Evolutionary conservation across 2,888 invertebrate genomes (phyloP).

Genomic region (Drosophila pseudotalamancana): DNA sequence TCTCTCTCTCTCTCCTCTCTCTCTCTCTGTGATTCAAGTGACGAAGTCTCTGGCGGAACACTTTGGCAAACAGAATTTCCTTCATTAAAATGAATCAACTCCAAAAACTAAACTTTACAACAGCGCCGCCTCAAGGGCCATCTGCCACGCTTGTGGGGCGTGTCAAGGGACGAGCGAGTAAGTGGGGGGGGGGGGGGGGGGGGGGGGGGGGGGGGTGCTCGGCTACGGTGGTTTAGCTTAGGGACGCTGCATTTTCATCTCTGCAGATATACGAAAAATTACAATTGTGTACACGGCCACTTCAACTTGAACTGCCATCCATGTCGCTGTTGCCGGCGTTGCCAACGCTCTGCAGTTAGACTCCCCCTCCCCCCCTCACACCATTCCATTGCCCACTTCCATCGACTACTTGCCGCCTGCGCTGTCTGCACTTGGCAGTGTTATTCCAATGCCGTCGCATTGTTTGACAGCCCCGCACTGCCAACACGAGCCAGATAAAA

Average conservation of each 20-base stretch:
- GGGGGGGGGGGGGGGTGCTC: not conserved
- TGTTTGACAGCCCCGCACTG: conserved; percentile 65
- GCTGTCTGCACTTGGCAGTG: conserved; percentile 60
- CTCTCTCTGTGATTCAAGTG: not conserved
- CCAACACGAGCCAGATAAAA: conserved; percentile 48
- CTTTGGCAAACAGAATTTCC: conserved; percentile 58
- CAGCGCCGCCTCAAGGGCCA: conserved; percentile 49
- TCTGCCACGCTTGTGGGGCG: conserved; percentile 12
- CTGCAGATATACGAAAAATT: conserved; percentile 65
- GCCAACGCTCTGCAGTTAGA: conserved; percentile 36
- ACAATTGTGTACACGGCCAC: conserved; percentile 70
- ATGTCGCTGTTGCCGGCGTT: conserved; percentile 39
- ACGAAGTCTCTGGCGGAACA: conserved; percentile 44
- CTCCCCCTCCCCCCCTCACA: not conserved
- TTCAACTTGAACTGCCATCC: conserved; percentile 69
- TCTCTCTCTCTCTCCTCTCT: not conserved
- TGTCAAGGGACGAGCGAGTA: not conserved
- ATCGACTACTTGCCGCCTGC: too few relatives aligned
- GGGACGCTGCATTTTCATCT: conserved; percentile 38
- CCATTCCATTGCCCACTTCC: not conserved
- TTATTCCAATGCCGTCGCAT: conserved; percentile 70
- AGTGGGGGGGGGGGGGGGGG: not conserved
- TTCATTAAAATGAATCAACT: conserved; percentile 70
- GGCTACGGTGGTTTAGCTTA: not conserved
- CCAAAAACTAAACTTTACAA: conserved; percentile 58